Conservation (phyloP, 1,140 invertebrate species). For the Mya arenaria region DNA sequence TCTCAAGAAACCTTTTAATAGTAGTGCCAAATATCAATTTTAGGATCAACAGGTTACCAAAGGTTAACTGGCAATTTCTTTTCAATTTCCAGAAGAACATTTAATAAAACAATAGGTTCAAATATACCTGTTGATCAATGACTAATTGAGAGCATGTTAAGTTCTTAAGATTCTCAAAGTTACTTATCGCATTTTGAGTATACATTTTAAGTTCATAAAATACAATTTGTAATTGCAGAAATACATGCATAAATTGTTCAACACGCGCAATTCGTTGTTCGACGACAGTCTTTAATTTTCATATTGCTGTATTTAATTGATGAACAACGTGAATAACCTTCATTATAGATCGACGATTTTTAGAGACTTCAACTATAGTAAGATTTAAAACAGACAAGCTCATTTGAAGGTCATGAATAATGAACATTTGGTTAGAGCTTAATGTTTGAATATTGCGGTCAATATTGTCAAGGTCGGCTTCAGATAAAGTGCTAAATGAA, state of each 20-base stretch:
- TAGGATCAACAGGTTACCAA: conserved; percentile 28
- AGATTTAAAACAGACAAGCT: conserved; percentile 31
- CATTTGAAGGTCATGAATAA: conserved; percentile 37
- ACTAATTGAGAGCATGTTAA: conserved; percentile 45
- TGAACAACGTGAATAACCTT: conserved; percentile 12
- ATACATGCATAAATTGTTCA: conserved; percentile 14
- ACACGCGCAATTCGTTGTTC: neutral
- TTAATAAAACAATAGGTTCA: conserved; percentile 2
- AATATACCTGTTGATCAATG: conserved; percentile 18
- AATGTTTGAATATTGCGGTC: no score
- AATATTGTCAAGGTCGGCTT: conserved; percentile 11
- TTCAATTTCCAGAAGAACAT: conserved; percentile 7
- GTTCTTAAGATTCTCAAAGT: conserved; percentile 23
- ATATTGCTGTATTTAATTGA: neutral
- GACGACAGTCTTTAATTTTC: neutral
- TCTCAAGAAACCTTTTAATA: conserved; percentile 32
- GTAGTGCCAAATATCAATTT: conserved; percentile 24
- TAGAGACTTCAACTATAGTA: conserved; percentile 2
- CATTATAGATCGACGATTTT: conserved; percentile 45
- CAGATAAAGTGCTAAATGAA: conserved; percentile 50
- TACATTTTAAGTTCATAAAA: neutral
- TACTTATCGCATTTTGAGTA: neutral
- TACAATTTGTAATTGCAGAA: neutral
- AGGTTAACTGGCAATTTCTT: conserved; percentile 20
- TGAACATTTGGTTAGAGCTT: conserved; percentile 25